A percentile compares a stretch with the other conserved stretches of the same genome.
Conservation (phyloP, 2,888 invertebrate species). For the Pterostichus madidus region DNA sequence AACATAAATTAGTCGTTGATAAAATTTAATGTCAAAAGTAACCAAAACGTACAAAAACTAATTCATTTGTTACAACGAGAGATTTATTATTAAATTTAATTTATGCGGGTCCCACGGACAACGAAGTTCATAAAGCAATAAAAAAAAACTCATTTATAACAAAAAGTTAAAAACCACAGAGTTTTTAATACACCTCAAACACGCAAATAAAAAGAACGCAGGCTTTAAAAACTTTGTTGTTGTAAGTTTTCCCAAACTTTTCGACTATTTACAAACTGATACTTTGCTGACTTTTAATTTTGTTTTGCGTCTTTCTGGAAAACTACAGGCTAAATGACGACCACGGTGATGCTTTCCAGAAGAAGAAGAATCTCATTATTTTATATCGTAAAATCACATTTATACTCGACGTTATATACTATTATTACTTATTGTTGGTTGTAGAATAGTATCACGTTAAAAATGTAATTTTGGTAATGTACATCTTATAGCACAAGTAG, state of each 20-base stretch:
- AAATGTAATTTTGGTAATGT: slow-evolving; percentile 23
- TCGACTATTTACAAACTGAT: slow-evolving; percentile 35
- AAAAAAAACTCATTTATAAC: slow-evolving; percentile 45
- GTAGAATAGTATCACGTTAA: neutral
- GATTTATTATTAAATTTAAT: too few species aligned
- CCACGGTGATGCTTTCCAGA: neutral
- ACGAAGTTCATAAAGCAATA: slow-evolving; percentile 21
- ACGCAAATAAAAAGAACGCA: slow-evolving; percentile 13
- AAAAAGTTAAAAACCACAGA: slow-evolving; percentile 32
- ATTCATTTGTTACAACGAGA: too few species aligned
- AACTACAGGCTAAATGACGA: neutral
- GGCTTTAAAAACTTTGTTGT: slow-evolving; percentile 23
- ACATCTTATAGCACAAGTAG: neutral
- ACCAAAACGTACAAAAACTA: too few species aligned
- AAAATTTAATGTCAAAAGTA: too few species aligned
- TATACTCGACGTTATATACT: neutral
- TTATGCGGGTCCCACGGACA: slow-evolving; percentile 5
- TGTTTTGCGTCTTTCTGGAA: neutral
- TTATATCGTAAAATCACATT: neutral
- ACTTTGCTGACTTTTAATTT: slow-evolving; percentile 18
- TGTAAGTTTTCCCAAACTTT: slow-evolving; percentile 19
- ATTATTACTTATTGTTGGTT: too few species aligned
- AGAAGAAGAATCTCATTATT: slow-evolving; percentile 20
- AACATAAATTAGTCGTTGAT: too few species aligned
- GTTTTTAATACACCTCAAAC: slow-evolving; percentile 24